These are phyloP conservation scores for Pogonocherus hispidulus DNA, from an alignment of 2,888 invertebrate genomes.

Conservation along the genomic window DNA sequence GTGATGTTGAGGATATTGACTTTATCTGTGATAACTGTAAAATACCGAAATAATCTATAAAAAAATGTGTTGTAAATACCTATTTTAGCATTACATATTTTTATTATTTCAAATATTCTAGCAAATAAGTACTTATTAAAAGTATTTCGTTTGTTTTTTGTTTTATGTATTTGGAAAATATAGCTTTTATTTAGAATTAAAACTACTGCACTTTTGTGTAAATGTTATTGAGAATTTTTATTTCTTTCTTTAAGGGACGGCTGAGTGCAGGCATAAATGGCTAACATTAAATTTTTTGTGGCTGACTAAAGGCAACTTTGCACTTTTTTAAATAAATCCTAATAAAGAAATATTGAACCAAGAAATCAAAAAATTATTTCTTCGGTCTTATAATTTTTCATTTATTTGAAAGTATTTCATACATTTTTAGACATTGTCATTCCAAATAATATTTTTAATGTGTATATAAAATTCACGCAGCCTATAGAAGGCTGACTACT, in stretches of 20 bases:
- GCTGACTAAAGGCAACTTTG: constrained; percentile 8
- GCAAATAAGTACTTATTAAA: too few species aligned
- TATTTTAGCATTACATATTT: constrained; percentile 1
- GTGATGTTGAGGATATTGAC: constrained; percentile 2
- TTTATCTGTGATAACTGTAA: constrained; percentile 1
- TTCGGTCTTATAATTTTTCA: background rate
- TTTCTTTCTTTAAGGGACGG: background rate
- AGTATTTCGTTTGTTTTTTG: too few species aligned
- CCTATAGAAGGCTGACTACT: constrained; percentile 10
- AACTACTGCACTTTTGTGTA: background rate
- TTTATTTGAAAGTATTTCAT: background rate
- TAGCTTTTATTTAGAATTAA: background rate
- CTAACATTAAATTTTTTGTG: constrained; percentile 3
- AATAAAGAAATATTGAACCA: background rate
- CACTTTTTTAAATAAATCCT: background rate
- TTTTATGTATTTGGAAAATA: background rate
- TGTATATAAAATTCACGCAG: background rate
- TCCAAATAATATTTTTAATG: constrained; percentile 3
- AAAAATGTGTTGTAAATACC: too few species aligned
- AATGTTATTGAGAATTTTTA: background rate
- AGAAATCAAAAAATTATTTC: background rate
- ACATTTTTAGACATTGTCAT: constrained; percentile 9
- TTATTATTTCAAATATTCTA: too few species aligned
- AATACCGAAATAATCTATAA: too few species aligned
- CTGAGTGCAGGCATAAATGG: background rate